Evolutionary conservation across 2,888 invertebrate species (phyloP).

Genomic region (Diaphora mendica): DNA sequence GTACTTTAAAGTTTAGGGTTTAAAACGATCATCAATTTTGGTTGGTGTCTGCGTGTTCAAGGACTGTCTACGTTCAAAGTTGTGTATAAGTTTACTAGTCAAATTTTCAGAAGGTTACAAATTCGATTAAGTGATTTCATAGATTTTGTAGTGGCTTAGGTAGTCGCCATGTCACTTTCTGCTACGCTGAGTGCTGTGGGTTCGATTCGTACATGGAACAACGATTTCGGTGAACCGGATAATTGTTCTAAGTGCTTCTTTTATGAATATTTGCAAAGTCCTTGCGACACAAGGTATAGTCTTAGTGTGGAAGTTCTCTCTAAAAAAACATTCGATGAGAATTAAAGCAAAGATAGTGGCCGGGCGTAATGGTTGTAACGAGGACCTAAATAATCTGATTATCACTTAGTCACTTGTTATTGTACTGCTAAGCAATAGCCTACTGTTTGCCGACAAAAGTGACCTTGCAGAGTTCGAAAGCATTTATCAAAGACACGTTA

Average conservation of each 20-base stretch:
- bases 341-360: too few relatives aligned
- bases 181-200: neutral
- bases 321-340: too few relatives aligned
- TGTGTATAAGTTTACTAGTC: neutral
- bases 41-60: neutral
- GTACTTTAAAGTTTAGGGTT: constrained; percentile 3
- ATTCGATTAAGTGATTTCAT: neutral
- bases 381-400: too few relatives aligned
- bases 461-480: too few relatives aligned
- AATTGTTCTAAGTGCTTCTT: neutral
- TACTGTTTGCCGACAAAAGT: too few relatives aligned
- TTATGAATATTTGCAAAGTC: neutral
- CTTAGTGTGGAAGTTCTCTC: too few relatives aligned
- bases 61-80: neutral
- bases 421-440: too few relatives aligned
- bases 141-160: too few relatives aligned
- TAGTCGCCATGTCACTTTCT: neutral
- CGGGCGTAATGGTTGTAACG: too few relatives aligned
- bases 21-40: constrained; percentile 2
- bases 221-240: neutral
- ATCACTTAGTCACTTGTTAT: too few relatives aligned
- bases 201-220: neutral
- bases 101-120: neutral
- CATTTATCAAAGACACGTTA: too few relatives aligned
- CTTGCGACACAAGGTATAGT: too few relatives aligned